These are phyloP conservation scores for Lochmaea crataegi DNA, from an alignment of 2,888 invertebrate genomes.

Conservation along the genomic window DNA sequence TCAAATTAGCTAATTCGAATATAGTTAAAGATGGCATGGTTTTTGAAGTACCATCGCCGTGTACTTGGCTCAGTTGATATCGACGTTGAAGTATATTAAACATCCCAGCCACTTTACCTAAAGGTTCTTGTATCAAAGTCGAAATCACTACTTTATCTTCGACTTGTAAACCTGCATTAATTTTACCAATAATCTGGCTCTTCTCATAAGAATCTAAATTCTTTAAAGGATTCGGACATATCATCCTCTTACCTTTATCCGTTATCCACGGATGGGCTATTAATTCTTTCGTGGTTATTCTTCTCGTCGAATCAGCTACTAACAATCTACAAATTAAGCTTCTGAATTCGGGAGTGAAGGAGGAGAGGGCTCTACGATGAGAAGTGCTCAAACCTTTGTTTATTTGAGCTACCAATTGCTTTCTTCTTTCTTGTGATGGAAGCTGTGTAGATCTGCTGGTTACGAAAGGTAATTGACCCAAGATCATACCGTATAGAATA, in stretches of 20 bases:
- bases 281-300: slow-evolving; percentile 71
- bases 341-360: slow-evolving; percentile 65
- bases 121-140: slow-evolving; percentile 69
- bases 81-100: slow-evolving; percentile 69
- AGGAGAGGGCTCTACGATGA: slow-evolving; percentile 69
- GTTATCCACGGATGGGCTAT: slow-evolving; percentile 72
- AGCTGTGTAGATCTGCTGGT: slow-evolving; percentile 61
- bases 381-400: slow-evolving; percentile 73
- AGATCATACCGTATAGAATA: slow-evolving; percentile 80
- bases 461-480: slow-evolving; percentile 78
- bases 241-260: slow-evolving; percentile 66
- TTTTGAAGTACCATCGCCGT: slow-evolving; percentile 54
- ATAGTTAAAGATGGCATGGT: slow-evolving; percentile 44
- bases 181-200: slow-evolving; percentile 56
- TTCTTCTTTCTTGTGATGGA: slow-evolving; percentile 69
- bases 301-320: slow-evolving; percentile 68
- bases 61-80: slow-evolving; percentile 48
- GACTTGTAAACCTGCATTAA: slow-evolving; percentile 66
- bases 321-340: slow-evolving; percentile 68
- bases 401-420: slow-evolving; percentile 74
- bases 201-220: slow-evolving; percentile 59
- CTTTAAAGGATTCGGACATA: slow-evolving; percentile 67
- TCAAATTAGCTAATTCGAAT: slow-evolving; percentile 34
- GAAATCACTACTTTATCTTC: slow-evolving; percentile 65
- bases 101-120: slow-evolving; percentile 71